Percentiles rank a stretch among this genome's conserved stretches.
Evolutionary conservation across 2,797 vertebrate species (phyloP).

Genomic region (Hyperoplus immaculatus): DNA sequence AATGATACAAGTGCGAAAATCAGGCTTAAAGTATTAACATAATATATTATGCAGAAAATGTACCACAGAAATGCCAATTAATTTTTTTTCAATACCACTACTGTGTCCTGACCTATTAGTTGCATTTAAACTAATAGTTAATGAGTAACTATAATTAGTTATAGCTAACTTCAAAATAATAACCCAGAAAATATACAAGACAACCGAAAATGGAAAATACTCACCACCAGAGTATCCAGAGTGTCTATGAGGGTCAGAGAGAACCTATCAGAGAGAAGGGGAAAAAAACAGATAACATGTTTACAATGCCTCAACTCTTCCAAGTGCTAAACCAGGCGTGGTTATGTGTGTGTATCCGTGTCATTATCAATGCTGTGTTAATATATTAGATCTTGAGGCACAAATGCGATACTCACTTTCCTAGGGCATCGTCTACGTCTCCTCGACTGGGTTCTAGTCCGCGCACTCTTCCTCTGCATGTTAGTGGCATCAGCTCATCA

Average conservation of each 20-base stretch:
- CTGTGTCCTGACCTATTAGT: neutral
- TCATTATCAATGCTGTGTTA: neutral
- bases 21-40: neutral
- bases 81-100: neutral
- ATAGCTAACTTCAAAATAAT: neutral
- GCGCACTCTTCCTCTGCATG: conserved; percentile 95
- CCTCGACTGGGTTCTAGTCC: conserved; percentile 97
- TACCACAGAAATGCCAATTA: too few relatives aligned
- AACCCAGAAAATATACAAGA: neutral
- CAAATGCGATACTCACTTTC: conserved; percentile 89
- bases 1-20: neutral
- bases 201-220: conserved; percentile 61
- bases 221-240: conserved; percentile 97
- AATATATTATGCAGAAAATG: neutral
- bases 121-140: too few relatives aligned
- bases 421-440: conserved; percentile 96
- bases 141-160: neutral
- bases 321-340: neutral
- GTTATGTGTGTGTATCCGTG: neutral
- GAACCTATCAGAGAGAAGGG: conserved; percentile 86
- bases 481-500: conserved; percentile 98
- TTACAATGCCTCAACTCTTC: neutral
- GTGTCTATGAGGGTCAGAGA: conserved; percentile 98
- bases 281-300: conserved; percentile 27
- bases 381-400: neutral